A percentile compares a stretch with the other conserved stretches of the same genome.
Evolutionary conservation across 2,888 invertebrate species (phyloP).

Genomic region (Lamproptera curius): DNA sequence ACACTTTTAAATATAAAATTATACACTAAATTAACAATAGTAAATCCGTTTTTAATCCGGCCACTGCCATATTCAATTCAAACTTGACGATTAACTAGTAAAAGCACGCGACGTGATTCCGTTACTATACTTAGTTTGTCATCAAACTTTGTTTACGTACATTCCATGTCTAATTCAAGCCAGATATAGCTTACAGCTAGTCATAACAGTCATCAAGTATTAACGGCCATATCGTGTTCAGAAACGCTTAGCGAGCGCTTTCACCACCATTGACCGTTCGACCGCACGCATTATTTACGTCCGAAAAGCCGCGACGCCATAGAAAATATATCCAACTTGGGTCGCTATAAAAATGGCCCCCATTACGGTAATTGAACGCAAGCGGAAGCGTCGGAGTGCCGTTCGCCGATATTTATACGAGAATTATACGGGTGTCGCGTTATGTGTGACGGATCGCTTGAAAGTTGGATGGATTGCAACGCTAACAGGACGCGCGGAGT

Average conservation of each 20-base stretch:
- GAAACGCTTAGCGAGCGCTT: background rate
- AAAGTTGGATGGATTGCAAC: background rate
- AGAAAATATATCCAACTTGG: slow-evolving; percentile 13
- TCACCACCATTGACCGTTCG: slow-evolving; percentile 1
- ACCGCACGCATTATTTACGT: slow-evolving; percentile 14
- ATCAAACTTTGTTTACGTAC: too few species aligned
- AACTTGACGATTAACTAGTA: too few species aligned
- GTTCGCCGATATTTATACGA: slow-evolving; percentile 20
- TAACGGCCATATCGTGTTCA: background rate
- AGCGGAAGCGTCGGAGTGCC: slow-evolving; percentile 8
- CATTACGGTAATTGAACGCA: slow-evolving; percentile 20
- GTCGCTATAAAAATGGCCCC: slow-evolving; percentile 18
- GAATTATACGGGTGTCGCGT: slow-evolving; percentile 19
- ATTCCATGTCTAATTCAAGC: too few species aligned
- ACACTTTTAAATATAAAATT: too few species aligned
- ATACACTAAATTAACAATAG: too few species aligned
- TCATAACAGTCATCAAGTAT: background rate
- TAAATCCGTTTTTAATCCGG: too few species aligned
- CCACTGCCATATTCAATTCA: too few species aligned
- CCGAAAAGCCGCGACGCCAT: slow-evolving; percentile 14
- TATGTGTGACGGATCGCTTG: slow-evolving; percentile 14
- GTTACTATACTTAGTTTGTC: too few species aligned
- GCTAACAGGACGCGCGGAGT: background rate
- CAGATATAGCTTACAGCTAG: too few species aligned
- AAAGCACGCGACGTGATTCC: too few species aligned